A percentile compares a stretch with the other conserved stretches of the same genome.
These are phyloP conservation scores for Philotrypesis tridentata DNA, from an alignment of 1,140 invertebrate species.

Conservation along the genomic window DNA sequence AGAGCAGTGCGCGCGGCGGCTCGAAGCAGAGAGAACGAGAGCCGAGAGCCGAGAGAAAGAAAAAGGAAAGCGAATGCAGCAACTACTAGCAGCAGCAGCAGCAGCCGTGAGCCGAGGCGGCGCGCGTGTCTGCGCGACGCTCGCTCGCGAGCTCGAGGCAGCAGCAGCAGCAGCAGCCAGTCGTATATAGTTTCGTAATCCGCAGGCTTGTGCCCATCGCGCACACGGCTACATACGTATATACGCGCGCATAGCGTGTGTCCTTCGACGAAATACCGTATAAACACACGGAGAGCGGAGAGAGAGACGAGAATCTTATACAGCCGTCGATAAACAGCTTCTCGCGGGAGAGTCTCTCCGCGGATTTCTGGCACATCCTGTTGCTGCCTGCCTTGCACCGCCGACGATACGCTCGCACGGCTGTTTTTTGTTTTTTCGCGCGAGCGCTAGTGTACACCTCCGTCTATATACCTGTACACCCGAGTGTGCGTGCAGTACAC, in stretches of 20 bases:
- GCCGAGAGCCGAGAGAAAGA: neutral
- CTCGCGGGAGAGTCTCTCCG: neutral
- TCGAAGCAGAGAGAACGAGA: too few species aligned
- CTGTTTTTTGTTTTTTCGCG: too few species aligned
- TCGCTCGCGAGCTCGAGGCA: slow-evolving; percentile 35
- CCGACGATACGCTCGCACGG: too few species aligned
- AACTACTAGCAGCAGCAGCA: slow-evolving; percentile 1
- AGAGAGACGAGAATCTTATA: too few species aligned
- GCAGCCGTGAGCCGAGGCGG: slow-evolving; percentile 20
- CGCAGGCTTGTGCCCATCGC: neutral
- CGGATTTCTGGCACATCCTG: neutral
- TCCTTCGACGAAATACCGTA: neutral
- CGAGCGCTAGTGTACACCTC: too few species aligned
- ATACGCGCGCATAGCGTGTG: too few species aligned
- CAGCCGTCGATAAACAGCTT: too few species aligned
- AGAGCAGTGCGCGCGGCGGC: too few species aligned
- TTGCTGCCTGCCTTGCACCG: too few species aligned
- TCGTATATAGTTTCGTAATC: slow-evolving; percentile 32
- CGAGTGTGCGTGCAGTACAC: too few species aligned
- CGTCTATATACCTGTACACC: too few species aligned
- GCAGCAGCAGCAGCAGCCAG: slow-evolving; percentile 28
- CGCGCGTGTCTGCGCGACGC: slow-evolving; percentile 27
- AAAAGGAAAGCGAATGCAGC: slow-evolving; percentile 35
- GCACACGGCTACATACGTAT: too few species aligned
- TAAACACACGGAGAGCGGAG: neutral